Evolutionary conservation across 2,113 vertebrate genomes (phyloP), one percentile per base, ranked within the genome.

Genomic region (Serilophus lunatus): DNA sequence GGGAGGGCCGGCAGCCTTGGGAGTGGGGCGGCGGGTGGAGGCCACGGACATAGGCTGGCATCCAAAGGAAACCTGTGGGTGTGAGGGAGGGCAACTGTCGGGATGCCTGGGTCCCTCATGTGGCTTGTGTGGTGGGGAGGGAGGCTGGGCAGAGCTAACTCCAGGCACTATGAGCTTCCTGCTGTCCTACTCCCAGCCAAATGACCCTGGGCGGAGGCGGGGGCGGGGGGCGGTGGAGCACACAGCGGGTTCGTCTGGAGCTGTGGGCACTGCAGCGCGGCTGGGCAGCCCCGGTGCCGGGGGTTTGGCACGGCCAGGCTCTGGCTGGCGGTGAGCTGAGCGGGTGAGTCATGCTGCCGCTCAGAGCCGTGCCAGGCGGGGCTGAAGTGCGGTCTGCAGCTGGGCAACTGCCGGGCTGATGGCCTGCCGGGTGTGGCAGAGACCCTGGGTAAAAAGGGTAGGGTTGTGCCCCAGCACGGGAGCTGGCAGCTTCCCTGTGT

Each of bases 121-220:
- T 18, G 31, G 40, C 29, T 53, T 29, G 28, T 1, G 5, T 24
- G 50, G 22, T 1, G 13, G 3, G 3, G 25, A 53, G 7, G 3
- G 44, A 56, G 47, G 69, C 60, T 29, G 29, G 23, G 56, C 64
- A 47, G 9, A 15, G 61, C 60, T 57, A 31, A 42, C 70, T 13
- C n/a, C 12, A 13, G 56, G 63, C 36, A 29, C 64, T 6, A 11
- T 4, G 25, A 45, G 54, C 71, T 75, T 33, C 35, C 19, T 3
- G 6, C 38, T 19, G 16, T 40, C 35, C 61, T 49, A 49, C 74
- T 72, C 57, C 26, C 1, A 5, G 25, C 28, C 50, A 59, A 33
- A 54, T 11, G 10, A 9, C 42, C 26, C 4, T 0, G 8, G 10
- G n/a, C n/a, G n/a, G n/a, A n/a, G n/a, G n/a, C n/a, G n/a, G n/a